Evolutionary conservation across 2,888 invertebrate genomes (phyloP).

Genomic region (Smittia sp.): DNA sequence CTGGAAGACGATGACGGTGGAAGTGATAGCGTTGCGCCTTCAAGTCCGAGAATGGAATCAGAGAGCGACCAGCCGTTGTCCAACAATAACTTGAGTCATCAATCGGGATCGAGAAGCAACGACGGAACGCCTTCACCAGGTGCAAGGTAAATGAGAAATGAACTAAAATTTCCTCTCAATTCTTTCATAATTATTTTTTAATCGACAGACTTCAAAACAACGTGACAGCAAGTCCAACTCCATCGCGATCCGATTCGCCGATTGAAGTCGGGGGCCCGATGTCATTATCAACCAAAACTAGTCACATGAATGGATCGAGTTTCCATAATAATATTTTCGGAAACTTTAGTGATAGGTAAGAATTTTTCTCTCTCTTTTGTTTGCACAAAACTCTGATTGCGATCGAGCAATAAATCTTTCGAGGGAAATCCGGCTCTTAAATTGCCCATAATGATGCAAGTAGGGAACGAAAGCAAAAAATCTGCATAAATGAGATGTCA

Average conservation of each 20-base stretch:
- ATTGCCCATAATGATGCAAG: not conserved
- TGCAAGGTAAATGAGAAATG: slow-evolving; percentile 43
- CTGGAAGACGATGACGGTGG: slow-evolving; percentile 51
- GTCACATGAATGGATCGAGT: slow-evolving; percentile 46
- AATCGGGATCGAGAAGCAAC: slow-evolving; percentile 56
- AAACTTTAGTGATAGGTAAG: slow-evolving; percentile 59
- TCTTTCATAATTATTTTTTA: too few relatives aligned
- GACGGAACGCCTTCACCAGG: slow-evolving; percentile 53
- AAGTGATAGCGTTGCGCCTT: slow-evolving; percentile 49
- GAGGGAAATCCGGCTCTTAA: slow-evolving; percentile 29
- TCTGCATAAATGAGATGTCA: slow-evolving; percentile 23
- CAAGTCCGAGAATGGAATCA: slow-evolving; percentile 51
- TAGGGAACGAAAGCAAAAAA: not conserved
- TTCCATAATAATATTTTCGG: slow-evolving; percentile 67
- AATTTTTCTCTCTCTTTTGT: slow-evolving; percentile 26
- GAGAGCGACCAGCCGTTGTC: slow-evolving; percentile 53
- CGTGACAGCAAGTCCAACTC: slow-evolving; percentile 58
- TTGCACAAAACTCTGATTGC: slow-evolving; percentile 42
- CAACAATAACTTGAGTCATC: slow-evolving; percentile 49
- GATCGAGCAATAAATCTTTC: slow-evolving; percentile 21
- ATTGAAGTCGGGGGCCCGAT: slow-evolving; percentile 55
- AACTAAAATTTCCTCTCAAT: not conserved
- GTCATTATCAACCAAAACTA: slow-evolving; percentile 57
- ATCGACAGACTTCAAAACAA: slow-evolving; percentile 45
- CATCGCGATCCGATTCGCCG: slow-evolving; percentile 61